phyloP scores from a whole-genome alignment of 30 jellyfish, hydroid and myxozoan species.

The Pseudorhiza aurosa region DNA sequence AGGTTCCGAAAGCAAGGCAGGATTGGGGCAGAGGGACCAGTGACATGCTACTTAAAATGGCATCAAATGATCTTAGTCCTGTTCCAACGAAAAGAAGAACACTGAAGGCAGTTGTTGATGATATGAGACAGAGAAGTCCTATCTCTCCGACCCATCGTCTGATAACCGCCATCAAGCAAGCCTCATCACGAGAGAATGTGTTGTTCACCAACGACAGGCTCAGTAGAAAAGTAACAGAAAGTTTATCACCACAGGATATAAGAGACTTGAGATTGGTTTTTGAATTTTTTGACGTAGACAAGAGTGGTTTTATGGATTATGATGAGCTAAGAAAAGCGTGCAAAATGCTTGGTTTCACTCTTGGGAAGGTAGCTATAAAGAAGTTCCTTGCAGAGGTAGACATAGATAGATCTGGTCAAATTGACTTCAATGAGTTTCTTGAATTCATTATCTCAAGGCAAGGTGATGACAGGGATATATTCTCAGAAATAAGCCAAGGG shows the following conservation, averaged over 20 bases:
- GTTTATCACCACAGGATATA: slow-evolving; percentile 61
- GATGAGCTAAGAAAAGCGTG: slow-evolving; percentile 56
- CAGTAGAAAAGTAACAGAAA: slow-evolving; percentile 56
- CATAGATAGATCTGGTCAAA: slow-evolving; percentile 59
- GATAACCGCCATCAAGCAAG: slow-evolving; percentile 37
- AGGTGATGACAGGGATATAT: slow-evolving; percentile 70
- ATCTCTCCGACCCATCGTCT: slow-evolving; percentile 56
- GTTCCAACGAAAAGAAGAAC: slow-evolving; percentile 32
- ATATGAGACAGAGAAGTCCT: slow-evolving; percentile 32
- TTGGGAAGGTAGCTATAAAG: slow-evolving; percentile 23
- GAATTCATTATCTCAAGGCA: slow-evolving; percentile 72
- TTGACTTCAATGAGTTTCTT: slow-evolving; percentile 68
- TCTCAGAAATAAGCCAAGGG: slow-evolving; percentile 68
- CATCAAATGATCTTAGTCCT: slow-evolving; percentile 61
- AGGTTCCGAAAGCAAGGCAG: neutral
- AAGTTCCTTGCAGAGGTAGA: slow-evolving; percentile 64
- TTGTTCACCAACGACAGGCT: slow-evolving; percentile 33
- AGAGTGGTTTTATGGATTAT: slow-evolving; percentile 72
- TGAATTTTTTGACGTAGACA: slow-evolving; percentile 65
- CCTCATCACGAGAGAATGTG: slow-evolving; percentile 36
- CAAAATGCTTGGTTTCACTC: slow-evolving; percentile 56
- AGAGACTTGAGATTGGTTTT: slow-evolving; percentile 56
- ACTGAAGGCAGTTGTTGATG: slow-evolving; percentile 36
- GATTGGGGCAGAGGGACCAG: neutral
- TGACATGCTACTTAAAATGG: slow-evolving; percentile 53